Evolutionary conservation across 2,113 vertebrate genomes (phyloP).

Genomic region (Puma concolor): DNA sequence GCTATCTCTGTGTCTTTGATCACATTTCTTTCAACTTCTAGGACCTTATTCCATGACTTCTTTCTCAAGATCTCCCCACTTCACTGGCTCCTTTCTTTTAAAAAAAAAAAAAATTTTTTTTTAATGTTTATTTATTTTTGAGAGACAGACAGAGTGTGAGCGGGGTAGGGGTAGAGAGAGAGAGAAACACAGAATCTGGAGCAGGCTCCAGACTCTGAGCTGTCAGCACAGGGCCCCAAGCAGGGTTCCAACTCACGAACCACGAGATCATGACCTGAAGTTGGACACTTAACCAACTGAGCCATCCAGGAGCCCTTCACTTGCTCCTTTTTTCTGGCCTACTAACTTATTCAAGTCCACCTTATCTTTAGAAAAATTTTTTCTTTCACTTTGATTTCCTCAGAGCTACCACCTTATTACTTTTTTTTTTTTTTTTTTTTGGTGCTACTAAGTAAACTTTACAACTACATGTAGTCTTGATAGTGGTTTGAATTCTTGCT

Average conservation of each 20-base stretch:
- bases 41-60: not conserved
- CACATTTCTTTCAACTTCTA: not conserved
- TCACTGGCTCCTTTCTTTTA: not conserved
- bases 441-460: constrained; percentile 27
- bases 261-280: too few species aligned
- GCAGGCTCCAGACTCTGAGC: too few species aligned
- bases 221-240: too few species aligned
- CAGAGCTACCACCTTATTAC: not conserved
- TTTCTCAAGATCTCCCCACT: not conserved
- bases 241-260: too few species aligned
- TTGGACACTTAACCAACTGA: too few species aligned
- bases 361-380: not conserved
- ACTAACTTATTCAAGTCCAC: not conserved
- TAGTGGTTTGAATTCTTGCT: constrained; percentile 48
- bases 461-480: not conserved
- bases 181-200: too few species aligned
- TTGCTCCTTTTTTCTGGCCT: not conserved
- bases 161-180: too few species aligned
- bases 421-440: not conserved
- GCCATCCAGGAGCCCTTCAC: too few species aligned
- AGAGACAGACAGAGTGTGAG: too few species aligned
- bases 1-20: not conserved
- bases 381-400: not conserved
- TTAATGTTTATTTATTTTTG: too few species aligned
- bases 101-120: too few species aligned